Evolutionary conservation across 2,797 vertebrate species (phyloP), one percentile per base, ranked within the genome.

Genomic region (Zalophus californianus): DNA sequence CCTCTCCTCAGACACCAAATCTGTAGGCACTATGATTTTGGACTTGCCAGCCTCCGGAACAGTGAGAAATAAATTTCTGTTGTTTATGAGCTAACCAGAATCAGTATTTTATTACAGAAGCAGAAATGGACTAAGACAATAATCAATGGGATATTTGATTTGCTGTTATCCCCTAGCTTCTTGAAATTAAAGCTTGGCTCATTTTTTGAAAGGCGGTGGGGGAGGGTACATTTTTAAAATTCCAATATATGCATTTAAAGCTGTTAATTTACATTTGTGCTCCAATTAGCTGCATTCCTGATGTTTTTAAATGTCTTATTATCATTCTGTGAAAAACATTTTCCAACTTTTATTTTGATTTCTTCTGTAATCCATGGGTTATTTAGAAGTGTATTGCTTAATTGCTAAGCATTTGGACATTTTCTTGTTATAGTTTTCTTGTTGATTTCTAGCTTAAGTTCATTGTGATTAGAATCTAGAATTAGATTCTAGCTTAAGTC

Each of bases 291-390:
- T 79, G 20, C 7, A 44, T 58, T 54, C 15, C 38, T 58, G 21
- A 54, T 60, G 21, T n/a, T 70, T 86, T 35, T 70, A 12, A 70
- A 38, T 32, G 4, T 79, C 64, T 89, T 44, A 62, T 72, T 82
- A 48, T 75, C 56, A 44, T 77, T 89, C 29, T 5, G 1, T n/a
- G 38, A 48, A 66, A 83, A 94, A 52, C 21, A 73, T 75, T 54
- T 89, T 89, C 35, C 29, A 89, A 23, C 27, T 64, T 89, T 52
- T 62, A 73, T 75, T 89, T 83, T 89, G 7, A 75, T 94, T 89
- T 83, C 44, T 50, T 84, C 20, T 44, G 62, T 75, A 44, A 90
- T 7, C 23, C 27, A 32, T 48, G 48, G 29, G 35, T 54, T 56
- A 35, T 77, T 56, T 52, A 64, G 35, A 90, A 94, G 50, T 54